phyloP scores from a whole-genome alignment of 2,113 vertebrate genomes.

The Cyrtonyx montezumae region DNA sequence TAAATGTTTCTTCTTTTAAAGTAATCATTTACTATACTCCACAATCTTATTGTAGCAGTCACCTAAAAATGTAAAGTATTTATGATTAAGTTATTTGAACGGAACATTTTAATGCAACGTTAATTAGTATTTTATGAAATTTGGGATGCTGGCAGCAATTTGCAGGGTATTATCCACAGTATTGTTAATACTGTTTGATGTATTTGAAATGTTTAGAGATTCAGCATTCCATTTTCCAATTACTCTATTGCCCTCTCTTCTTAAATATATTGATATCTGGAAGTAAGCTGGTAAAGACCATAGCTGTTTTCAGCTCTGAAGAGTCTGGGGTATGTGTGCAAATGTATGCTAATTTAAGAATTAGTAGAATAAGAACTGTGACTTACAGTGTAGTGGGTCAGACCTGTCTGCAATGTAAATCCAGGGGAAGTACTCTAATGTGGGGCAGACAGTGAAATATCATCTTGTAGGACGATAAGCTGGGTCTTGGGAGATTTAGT shows the following conservation, averaged over 20 bases:
- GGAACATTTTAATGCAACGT: background rate
- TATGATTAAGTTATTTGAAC: background rate
- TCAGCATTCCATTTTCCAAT: background rate
- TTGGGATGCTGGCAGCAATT: background rate
- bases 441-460: background rate
- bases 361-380: background rate
- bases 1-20: background rate
- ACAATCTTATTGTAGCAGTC: background rate
- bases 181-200: background rate
- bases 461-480: background rate
- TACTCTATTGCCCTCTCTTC: background rate
- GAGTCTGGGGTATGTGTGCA: background rate
- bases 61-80: background rate
- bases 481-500: background rate
- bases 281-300: background rate
- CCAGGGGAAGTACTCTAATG: background rate
- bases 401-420: background rate
- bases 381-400: background rate
- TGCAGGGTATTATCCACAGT: accelerated
- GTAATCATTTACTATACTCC: background rate
- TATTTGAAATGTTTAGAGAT: background rate
- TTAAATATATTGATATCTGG: background rate
- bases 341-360: background rate
- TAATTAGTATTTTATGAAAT: background rate
- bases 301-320: background rate